phyloP scores from a whole-genome alignment of 2,113 vertebrate genomes.

The Hippocampus comes region DNA sequence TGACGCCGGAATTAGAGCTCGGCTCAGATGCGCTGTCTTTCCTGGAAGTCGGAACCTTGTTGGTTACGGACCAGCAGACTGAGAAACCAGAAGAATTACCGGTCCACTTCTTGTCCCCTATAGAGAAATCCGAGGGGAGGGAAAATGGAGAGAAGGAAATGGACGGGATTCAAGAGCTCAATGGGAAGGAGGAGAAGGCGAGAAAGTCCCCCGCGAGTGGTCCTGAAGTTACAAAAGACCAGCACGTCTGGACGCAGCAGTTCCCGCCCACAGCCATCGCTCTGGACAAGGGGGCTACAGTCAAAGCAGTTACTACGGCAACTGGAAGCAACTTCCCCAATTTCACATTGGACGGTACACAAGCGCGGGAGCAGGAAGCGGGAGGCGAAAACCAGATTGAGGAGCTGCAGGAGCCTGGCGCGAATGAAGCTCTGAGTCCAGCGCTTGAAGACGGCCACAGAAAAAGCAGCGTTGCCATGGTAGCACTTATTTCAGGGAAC shows the following conservation, averaged over 20 bases:
- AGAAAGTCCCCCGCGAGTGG: slow-evolving; percentile 62
- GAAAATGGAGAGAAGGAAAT: slow-evolving; percentile 19
- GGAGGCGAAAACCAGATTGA: slow-evolving; percentile 13
- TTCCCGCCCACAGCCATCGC: slow-evolving; percentile 38
- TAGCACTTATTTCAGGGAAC: slow-evolving; percentile 22
- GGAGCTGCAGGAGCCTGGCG: not conserved
- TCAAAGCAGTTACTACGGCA: slow-evolving; percentile 53
- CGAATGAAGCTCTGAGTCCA: slow-evolving; percentile 11
- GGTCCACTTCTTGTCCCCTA: not conserved
- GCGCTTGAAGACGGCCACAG: slow-evolving; percentile 10
- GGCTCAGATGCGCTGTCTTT: slow-evolving; percentile 65
- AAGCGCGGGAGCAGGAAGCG: slow-evolving; percentile 20
- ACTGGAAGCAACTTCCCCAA: slow-evolving; percentile 54
- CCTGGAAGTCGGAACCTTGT: slow-evolving; percentile 30
- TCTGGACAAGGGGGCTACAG: slow-evolving; percentile 35
- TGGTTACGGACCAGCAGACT: slow-evolving; percentile 4
- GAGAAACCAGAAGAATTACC: not conserved
- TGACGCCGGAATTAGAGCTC: slow-evolving; percentile 59
- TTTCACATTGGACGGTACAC: slow-evolving; percentile 47
- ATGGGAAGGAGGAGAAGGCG: slow-evolving; percentile 24
- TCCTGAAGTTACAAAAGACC: slow-evolving; percentile 70
- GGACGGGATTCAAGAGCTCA: slow-evolving; percentile 21
- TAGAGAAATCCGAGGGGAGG: slow-evolving; percentile 9
- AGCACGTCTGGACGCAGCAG: slow-evolving; percentile 52
- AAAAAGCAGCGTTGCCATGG: slow-evolving; percentile 17